Conservation (phyloP, 2,113 vertebrate species). For the Anolis carolinensis region DNA sequence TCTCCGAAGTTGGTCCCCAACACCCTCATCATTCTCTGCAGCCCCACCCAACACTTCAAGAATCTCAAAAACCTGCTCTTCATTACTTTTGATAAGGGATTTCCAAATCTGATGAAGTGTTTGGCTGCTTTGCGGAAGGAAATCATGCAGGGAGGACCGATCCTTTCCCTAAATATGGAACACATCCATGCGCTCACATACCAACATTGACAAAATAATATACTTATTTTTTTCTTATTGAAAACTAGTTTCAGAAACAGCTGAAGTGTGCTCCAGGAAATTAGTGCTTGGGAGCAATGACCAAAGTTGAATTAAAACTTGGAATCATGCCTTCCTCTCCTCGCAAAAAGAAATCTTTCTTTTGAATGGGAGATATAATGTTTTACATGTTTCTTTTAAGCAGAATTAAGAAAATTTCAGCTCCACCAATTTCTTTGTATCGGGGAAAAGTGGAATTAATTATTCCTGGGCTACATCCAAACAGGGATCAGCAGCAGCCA, state of each 20-base stretch:
- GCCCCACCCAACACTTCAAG: background rate
- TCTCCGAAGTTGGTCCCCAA: background rate
- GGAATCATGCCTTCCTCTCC: background rate
- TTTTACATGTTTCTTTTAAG: background rate
- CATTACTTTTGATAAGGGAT: constrained; percentile 25
- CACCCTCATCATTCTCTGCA: rapidly evolving
- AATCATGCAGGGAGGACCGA: constrained; percentile 6
- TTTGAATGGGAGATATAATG: background rate
- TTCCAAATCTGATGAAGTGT: constrained; percentile 32
- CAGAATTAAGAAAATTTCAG: background rate
- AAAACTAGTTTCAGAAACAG: constrained; percentile 43
- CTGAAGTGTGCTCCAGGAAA: constrained; percentile 44
- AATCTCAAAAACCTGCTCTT: constrained; percentile 42
- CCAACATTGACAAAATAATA: constrained; percentile 49
- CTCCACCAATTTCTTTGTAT: background rate
- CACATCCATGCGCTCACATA: constrained; percentile 40
- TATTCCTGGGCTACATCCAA: background rate
- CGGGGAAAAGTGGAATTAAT: background rate
- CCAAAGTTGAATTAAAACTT: constrained; percentile 26
- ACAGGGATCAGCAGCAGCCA: background rate
- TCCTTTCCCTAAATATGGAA: constrained; percentile 33
- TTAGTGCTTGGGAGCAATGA: constrained; percentile 9
- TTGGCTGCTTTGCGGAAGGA: constrained; percentile 31
- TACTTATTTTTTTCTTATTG: constrained; percentile 37
- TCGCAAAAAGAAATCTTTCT: background rate